A percentile compares a stretch with the other conserved stretches of the same genome.
Conservation (phyloP, 2,888 invertebrate genomes). For the Platycheirus albimanus region DNA sequence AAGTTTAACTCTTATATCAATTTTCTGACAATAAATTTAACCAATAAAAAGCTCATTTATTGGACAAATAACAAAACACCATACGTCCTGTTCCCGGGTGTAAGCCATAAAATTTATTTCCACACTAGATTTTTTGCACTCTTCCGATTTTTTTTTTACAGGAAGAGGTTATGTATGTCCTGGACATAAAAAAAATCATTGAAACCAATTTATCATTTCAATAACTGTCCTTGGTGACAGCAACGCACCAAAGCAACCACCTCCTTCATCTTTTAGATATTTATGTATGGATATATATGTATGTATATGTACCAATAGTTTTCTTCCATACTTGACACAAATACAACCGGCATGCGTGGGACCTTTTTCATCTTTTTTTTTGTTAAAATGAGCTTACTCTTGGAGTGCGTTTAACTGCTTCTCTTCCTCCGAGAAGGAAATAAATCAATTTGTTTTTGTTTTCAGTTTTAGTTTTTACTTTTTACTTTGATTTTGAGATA, state of each 20-base stretch:
- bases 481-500: not conserved
- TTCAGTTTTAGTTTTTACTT: conserved; percentile 10
- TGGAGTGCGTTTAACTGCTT: conserved; percentile 66
- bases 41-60: conserved; percentile 58
- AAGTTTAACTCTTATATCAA: conserved; percentile 17
- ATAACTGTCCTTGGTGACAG: conserved; percentile 71
- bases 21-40: conserved; percentile 34
- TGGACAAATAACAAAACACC: conserved; percentile 20
- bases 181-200: conserved; percentile 41
- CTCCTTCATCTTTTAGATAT: not conserved
- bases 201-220: conserved; percentile 69
- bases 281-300: not conserved
- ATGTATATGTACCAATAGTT: conserved; percentile 37
- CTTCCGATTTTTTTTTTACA: conserved; percentile 2
- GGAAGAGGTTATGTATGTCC: conserved; percentile 35
- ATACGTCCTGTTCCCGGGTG: not conserved
- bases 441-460: conserved; percentile 54
- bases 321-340: conserved; percentile 67
- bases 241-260: conserved; percentile 46
- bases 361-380: conserved; percentile 32
- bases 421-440: conserved; percentile 34
- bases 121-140: conserved; percentile 15
- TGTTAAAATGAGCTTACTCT: not conserved
- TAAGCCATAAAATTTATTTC: conserved; percentile 2
- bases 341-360: conserved; percentile 57